Evolutionary conservation across 1,140 invertebrate genomes (phyloP), one percentile per base, ranked within the genome.

Genomic region (Euura saliciscinereae): DNA sequence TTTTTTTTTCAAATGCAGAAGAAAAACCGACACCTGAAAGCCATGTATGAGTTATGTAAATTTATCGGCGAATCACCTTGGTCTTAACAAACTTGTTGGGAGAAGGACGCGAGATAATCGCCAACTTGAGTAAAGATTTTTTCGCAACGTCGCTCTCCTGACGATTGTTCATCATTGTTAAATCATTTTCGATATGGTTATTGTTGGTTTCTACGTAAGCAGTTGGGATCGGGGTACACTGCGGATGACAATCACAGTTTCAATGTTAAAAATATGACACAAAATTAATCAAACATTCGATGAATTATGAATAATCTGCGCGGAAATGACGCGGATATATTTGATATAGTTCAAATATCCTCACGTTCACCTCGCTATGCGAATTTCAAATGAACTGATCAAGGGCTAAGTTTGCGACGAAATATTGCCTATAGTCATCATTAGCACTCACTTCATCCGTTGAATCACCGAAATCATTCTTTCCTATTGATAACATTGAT

Each of bases 31-130:
- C 3, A 59, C 51, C 51, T 59, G 51, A 59, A n/a, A 59, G 51
- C 6, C 10, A 59, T 59, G 2, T 59, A 59, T 28, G 28, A 28
- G 10, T 59, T 59, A 59, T 11, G 13, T 59, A 59, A 59, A 59
- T 11, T 59, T 59, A 59, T 59, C 51, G 13, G 13, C 13, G 51
- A 59, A 59, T 59, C 51, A 59, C 51, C 51, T 59, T 59, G 51
- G 51, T 59, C 51, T 59, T 59, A 59, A 11, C 51, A 59, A 59
- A 59, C 51, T 59, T 59, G 51, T 59, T n/a, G 51, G 51, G 51
- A 8, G 51, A 59, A 59, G 51, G 51, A 59, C 51, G 51, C 5
- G 51, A 11, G 8, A 59, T 2, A n/a, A 59, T 59, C 51, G 51
- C 51, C 51, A 59, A 59, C 51, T 59, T 59, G 51, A 59, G 51